A percentile compares a stretch with the other conserved stretches of the same genome.
Evolutionary conservation across 2,888 invertebrate genomes (phyloP).

Genomic region (Cosmia trapezina): DNA sequence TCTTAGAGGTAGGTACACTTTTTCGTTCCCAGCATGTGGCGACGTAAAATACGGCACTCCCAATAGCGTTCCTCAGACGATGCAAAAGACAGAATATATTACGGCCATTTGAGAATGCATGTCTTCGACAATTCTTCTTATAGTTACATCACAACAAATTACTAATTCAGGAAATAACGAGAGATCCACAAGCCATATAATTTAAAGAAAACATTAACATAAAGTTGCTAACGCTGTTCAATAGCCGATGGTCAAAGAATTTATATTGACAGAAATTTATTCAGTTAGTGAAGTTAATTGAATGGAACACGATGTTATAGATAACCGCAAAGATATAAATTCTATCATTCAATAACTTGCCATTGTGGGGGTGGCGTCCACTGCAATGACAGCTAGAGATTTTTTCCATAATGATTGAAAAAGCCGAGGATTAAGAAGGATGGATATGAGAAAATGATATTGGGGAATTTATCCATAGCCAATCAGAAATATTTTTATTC

Average conservation of each 20-base stretch:
- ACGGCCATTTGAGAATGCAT: slow-evolving; percentile 11
- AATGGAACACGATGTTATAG: slow-evolving; percentile 49
- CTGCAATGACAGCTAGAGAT: slow-evolving; percentile 11
- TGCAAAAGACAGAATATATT: slow-evolving; percentile 7
- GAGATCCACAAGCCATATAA: slow-evolving; percentile 14
- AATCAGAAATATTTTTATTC: background rate
- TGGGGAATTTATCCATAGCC: background rate
- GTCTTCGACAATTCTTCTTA: slow-evolving; percentile 12
- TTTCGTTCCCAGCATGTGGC: background rate
- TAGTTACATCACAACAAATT: slow-evolving; percentile 28
- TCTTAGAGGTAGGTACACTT: too few species aligned
- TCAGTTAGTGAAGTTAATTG: slow-evolving; percentile 48
- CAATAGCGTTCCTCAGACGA: background rate
- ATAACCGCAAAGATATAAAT: slow-evolving; percentile 39
- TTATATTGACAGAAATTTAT: slow-evolving; percentile 59
- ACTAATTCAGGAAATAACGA: slow-evolving; percentile 40
- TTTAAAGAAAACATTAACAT: slow-evolving; percentile 52
- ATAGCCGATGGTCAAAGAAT: slow-evolving; percentile 38
- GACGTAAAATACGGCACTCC: background rate
- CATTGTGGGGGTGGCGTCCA: background rate
- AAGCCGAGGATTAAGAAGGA: background rate
- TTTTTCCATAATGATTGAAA: background rate
- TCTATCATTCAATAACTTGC: slow-evolving; percentile 39
- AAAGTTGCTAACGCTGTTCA: slow-evolving; percentile 27
- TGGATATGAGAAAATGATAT: background rate